These are phyloP conservation scores for Falcaria lacertinaria DNA, from an alignment of 2,888 invertebrate genomes.

Conservation along the genomic window DNA sequence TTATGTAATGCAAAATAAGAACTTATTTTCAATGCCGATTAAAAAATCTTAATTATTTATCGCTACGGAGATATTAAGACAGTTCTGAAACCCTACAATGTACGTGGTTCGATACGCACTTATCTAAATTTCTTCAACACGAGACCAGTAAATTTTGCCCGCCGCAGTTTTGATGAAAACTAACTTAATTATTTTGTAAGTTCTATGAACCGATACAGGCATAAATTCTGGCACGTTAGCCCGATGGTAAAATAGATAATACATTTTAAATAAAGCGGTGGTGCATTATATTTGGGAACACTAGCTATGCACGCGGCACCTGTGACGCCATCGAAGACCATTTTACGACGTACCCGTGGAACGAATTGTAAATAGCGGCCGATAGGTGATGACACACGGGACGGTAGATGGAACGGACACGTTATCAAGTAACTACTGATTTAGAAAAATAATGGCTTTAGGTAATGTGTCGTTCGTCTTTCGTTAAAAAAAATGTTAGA, in stretches of 20 bases:
- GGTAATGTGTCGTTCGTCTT: too few species aligned
- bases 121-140: too few species aligned
- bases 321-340: constrained; percentile 51
- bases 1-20: too few species aligned
- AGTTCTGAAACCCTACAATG: too few species aligned
- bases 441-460: too few species aligned
- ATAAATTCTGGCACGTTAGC: constrained; percentile 8
- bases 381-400: constrained; percentile 30
- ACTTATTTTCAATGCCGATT: too few species aligned
- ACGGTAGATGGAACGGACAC: neutral
- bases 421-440: neutral
- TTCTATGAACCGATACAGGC: constrained; percentile 7
- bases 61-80: too few species aligned
- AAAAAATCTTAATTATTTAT: too few species aligned
- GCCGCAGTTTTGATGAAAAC: too few species aligned
- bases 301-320: constrained; percentile 35
- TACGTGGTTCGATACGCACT: too few species aligned
- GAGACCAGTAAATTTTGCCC: too few species aligned
- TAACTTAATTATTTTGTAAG: neutral
- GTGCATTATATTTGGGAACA: constrained; percentile 39
- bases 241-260: constrained; percentile 26
- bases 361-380: constrained; percentile 65
- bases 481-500: too few species aligned
- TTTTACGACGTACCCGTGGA: constrained; percentile 63
- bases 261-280: constrained; percentile 13